Evolutionary conservation across 2,113 vertebrate species (phyloP).

Genomic region (Lampris incognitus): DNA sequence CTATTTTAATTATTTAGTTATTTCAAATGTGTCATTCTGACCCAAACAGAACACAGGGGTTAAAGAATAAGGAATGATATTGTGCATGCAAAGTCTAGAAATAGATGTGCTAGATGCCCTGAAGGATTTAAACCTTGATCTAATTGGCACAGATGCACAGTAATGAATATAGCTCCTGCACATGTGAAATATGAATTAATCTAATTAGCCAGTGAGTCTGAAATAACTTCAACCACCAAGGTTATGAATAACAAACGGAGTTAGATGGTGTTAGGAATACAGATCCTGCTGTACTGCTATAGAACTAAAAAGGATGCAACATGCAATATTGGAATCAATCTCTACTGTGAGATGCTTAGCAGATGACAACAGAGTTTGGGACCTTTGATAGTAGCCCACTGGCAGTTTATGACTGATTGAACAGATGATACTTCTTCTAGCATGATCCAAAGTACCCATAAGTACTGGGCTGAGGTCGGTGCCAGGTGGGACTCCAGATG

Average conservation of each 20-base stretch:
- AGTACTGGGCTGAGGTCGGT: conserved; percentile 33
- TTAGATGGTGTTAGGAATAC: neutral
- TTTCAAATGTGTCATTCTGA: too few species aligned
- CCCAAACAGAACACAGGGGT: too few species aligned
- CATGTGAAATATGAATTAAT: neutral
- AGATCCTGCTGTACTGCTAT: neutral
- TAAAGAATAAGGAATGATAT: neutral
- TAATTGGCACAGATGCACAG: neutral
- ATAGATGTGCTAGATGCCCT: neutral
- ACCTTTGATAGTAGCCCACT: conserved; percentile 26
- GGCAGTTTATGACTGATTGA: conserved; percentile 32
- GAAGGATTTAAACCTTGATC: neutral
- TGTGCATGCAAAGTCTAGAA: neutral
- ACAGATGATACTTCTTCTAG: conserved; percentile 49
- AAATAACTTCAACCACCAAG: neutral
- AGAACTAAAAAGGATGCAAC: conserved; percentile 6
- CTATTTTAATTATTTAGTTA: too few species aligned
- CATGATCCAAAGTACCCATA: conserved; percentile 24
- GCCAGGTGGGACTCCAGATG: conserved; percentile 27
- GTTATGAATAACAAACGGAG: neutral
- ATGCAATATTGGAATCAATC: conserved; percentile 17
- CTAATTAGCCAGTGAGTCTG: neutral
- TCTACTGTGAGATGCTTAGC: conserved; percentile 18
- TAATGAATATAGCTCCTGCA: neutral
- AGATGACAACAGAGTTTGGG: conserved; percentile 25